phyloP scores from a whole-genome alignment of 2,888 invertebrate species.

The Conchocele bisecta region DNA sequence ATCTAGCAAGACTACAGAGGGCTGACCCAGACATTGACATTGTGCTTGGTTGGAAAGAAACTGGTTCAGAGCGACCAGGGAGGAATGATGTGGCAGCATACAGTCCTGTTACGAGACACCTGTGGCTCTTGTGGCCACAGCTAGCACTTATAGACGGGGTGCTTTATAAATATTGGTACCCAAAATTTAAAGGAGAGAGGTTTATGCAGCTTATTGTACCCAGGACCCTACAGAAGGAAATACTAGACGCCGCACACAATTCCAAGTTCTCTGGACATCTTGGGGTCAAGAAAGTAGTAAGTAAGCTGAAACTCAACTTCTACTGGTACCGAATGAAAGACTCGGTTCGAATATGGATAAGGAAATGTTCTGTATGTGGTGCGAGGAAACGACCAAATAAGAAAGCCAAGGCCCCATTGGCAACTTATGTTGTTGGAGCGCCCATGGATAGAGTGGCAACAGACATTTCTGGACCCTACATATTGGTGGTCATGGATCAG shows the following conservation, averaged over 20 bases:
- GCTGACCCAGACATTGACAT: neutral
- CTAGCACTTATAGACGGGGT: slow-evolving; percentile 9
- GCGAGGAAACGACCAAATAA: slow-evolving; percentile 1
- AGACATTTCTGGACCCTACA: neutral
- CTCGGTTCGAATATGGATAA: slow-evolving; percentile 3
- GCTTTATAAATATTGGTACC: slow-evolving; percentile 11
- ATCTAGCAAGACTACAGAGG: neutral
- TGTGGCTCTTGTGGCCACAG: slow-evolving; percentile 18
- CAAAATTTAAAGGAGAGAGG: neutral
- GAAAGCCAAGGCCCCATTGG: slow-evolving; percentile 2
- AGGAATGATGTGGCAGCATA: slow-evolving; percentile 2
- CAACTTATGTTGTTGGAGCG: neutral
- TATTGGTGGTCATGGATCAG: neutral
- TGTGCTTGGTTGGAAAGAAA: neutral
- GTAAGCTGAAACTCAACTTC: slow-evolving; percentile 4
- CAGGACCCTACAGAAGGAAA: neutral
- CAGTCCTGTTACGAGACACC: neutral
- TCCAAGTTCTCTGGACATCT: slow-evolving; percentile 9
- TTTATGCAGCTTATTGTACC: slow-evolving; percentile 8
- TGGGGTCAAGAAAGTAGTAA: slow-evolving; percentile 9
- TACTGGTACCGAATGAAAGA: slow-evolving; percentile 11
- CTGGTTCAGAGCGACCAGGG: neutral
- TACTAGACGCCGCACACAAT: slow-evolving; percentile 2
- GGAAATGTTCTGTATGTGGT: slow-evolving; percentile 10
- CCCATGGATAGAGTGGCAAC: slow-evolving; percentile 5